These are phyloP conservation scores for Oriolus oriolus DNA, from an alignment of 2,113 vertebrate genomes.

Conservation along the genomic window DNA sequence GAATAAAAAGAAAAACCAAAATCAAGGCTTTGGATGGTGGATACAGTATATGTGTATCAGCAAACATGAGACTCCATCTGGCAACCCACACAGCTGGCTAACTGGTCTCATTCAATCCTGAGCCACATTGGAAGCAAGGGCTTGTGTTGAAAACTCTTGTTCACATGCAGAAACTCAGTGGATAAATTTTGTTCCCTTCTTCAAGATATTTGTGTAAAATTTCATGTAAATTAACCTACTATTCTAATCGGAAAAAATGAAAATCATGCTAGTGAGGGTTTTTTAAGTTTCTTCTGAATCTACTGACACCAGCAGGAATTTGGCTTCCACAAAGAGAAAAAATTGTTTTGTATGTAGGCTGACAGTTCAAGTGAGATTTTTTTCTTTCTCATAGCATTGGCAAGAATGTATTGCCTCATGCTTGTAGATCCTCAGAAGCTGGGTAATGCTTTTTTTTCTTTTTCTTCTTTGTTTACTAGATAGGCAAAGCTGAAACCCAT, in stretches of 20 bases:
- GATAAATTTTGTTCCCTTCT: background rate
- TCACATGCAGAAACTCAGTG: background rate
- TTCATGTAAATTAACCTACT: background rate
- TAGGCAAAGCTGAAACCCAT: background rate
- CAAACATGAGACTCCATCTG: background rate
- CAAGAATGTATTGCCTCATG: background rate
- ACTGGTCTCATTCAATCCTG: background rate
- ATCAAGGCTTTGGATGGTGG: accelerated
- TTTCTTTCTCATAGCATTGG: background rate
- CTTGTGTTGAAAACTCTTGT: background rate
- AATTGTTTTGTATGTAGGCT: background rate
- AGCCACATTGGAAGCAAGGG: background rate
- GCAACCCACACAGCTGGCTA: background rate
- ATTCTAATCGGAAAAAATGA: background rate
- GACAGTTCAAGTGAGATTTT: background rate
- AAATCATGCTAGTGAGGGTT: background rate
- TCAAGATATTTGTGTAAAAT: background rate
- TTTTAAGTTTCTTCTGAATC: background rate
- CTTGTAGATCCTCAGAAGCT: background rate
- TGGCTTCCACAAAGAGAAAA: background rate
- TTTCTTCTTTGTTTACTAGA: background rate
- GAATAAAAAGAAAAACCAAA: background rate
- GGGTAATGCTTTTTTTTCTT: background rate
- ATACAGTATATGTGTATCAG: background rate
- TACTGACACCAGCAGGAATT: background rate